Percentiles rank a stretch among this genome's conserved stretches.
Evolutionary conservation across 2,888 invertebrate genomes (phyloP).

Genomic region (Encarsia formosa): DNA sequence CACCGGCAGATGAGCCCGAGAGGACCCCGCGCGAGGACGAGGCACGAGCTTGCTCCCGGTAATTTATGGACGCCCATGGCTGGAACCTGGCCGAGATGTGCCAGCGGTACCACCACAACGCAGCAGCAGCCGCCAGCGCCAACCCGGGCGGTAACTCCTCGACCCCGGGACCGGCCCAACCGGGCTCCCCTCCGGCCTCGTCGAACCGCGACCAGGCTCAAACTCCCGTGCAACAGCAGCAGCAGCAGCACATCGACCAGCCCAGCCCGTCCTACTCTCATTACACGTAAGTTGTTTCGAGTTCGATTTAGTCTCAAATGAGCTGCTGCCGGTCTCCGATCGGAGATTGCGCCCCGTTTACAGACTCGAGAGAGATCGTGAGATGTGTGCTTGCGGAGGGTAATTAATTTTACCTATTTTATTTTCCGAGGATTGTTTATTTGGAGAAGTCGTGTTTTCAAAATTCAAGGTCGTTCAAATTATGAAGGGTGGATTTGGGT

Average conservation of each 20-base stretch:
- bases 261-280: constrained; percentile 48
- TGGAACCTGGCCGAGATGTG: constrained; percentile 53
- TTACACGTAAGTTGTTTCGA: constrained; percentile 46
- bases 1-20: no score
- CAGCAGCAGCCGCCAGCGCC: constrained; percentile 31
- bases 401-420: neutral
- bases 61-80: constrained; percentile 53
- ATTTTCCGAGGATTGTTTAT: constrained; percentile 9
- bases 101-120: constrained; percentile 49
- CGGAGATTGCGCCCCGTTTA: neutral
- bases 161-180: constrained; percentile 31
- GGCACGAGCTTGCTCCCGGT: no score
- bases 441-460: neutral
- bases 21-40: no score
- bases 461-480: no score
- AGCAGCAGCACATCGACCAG: constrained; percentile 48
- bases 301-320: neutral
- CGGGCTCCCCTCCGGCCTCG: constrained; percentile 44
- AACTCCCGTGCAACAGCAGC: constrained; percentile 19
- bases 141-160: neutral
- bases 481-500: no score
- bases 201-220: constrained; percentile 35
- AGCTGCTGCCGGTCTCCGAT: neutral
- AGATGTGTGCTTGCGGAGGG: neutral
- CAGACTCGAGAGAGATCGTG: neutral